These are phyloP conservation scores for Helicolenus hilgendorfi DNA, from an alignment of 2,797 vertebrate species.

Conservation along the genomic window DNA sequence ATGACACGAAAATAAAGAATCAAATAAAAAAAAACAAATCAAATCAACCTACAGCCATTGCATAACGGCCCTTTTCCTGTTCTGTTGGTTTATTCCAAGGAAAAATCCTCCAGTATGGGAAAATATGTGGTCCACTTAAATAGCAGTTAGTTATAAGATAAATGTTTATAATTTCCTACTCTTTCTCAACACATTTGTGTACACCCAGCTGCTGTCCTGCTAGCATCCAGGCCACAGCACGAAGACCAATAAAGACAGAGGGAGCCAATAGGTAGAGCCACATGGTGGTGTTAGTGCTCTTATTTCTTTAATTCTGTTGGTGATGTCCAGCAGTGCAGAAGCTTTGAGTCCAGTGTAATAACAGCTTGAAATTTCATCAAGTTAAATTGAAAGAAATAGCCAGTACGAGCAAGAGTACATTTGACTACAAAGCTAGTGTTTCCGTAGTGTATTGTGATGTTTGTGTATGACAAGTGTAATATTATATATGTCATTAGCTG, in stretches of 20 bases:
- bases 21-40: fast-evolving
- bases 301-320: not conserved
- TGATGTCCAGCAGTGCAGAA: not conserved
- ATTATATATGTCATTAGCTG: not conserved
- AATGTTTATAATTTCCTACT: not conserved
- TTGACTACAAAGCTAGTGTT: too few species aligned
- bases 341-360: not conserved
- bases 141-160: not conserved
- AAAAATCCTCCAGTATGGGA: not conserved
- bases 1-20: too few species aligned
- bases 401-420: not conserved
- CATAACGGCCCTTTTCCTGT: not conserved
- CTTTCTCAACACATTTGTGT: not conserved
- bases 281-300: not conserved
- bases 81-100: not conserved
- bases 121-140: not conserved
- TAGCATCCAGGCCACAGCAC: not conserved
- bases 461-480: not conserved
- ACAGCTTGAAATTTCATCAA: not conserved
- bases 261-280: not conserved
- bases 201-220: not conserved
- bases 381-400: not conserved
- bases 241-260: not conserved
- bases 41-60: not conserved
- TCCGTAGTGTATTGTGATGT: not conserved